Evolutionary conservation across 1,140 invertebrate species (phyloP).

Genomic region (Aradophagus sp.): DNA sequence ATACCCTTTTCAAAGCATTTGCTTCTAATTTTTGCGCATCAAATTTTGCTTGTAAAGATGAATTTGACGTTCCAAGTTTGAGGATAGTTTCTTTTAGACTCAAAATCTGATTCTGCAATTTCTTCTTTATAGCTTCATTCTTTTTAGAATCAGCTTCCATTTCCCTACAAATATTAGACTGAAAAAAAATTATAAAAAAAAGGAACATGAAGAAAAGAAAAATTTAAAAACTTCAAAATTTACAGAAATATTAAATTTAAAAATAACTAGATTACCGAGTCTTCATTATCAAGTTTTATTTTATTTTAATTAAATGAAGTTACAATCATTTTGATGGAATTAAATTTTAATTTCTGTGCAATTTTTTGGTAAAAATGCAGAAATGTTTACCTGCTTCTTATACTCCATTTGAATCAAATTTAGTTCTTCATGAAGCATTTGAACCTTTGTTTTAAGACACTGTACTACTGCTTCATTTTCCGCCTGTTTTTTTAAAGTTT

Average conservation of each 20-base stretch:
- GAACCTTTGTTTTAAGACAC: constrained; percentile 72
- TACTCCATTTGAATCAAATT: constrained; percentile 67
- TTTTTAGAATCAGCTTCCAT: constrained; percentile 70
- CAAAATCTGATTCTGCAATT: constrained; percentile 67
- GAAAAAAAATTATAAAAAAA: constrained; percentile 3
- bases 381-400: constrained; percentile 67
- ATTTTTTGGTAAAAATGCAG: neutral
- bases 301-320: too few relatives aligned
- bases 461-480: constrained; percentile 62
- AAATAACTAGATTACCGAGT: too few relatives aligned
- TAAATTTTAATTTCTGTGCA: too few relatives aligned
- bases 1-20: constrained; percentile 71
- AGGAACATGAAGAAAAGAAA: too few relatives aligned
- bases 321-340: too few relatives aligned
- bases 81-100: constrained; percentile 65
- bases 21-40: constrained; percentile 70
- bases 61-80: constrained; percentile 67
- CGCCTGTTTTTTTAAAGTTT: constrained; percentile 12
- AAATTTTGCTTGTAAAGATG: constrained; percentile 62
- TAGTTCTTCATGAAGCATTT: constrained; percentile 69
- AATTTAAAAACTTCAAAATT: neutral
- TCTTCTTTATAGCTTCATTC: constrained; percentile 67
- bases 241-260: too few relatives aligned
- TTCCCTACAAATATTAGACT: constrained; percentile 68
- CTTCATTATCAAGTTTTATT: too few relatives aligned